Conservation (phyloP, 2,797 vertebrate genomes). For the Saguinus oedipus region DNA sequence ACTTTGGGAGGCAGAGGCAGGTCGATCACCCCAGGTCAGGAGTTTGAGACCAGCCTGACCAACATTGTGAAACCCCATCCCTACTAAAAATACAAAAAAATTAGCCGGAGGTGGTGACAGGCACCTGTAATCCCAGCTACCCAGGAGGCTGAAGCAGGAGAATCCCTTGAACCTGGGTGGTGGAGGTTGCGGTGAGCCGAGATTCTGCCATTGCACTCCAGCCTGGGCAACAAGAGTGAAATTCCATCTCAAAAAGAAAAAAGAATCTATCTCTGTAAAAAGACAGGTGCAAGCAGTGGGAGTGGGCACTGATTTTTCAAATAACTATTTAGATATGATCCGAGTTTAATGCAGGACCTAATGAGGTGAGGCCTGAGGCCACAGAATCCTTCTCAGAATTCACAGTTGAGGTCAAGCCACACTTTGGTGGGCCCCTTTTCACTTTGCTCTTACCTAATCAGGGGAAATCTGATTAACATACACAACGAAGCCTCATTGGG, state of each 20-base stretch:
- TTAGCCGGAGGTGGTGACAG: too few species aligned
- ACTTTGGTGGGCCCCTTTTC: background rate
- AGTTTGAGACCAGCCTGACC: too few species aligned
- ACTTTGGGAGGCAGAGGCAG: background rate
- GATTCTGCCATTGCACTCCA: too few species aligned
- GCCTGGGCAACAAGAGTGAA: too few species aligned
- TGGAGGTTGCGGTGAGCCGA: too few species aligned
- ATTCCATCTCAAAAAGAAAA: background rate
- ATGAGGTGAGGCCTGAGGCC: background rate
- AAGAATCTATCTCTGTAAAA: constrained; percentile 13
- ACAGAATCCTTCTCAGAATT: constrained; percentile 34
- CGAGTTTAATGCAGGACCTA: background rate
- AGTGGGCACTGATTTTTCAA: constrained; percentile 4
- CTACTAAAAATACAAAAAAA: too few species aligned
- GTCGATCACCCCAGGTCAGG: too few species aligned
- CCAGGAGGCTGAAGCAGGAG: too few species aligned
- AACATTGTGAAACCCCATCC: too few species aligned
- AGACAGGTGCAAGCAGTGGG: background rate
- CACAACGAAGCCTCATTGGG: background rate
- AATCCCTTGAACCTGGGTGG: too few species aligned
- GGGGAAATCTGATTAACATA: constrained; percentile 54
- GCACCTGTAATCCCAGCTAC: too few species aligned
- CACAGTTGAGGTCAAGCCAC: background rate
- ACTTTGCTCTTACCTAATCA: background rate
- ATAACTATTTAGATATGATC: background rate